Percentiles rank a stretch among this genome's conserved stretches.
phyloP scores from a whole-genome alignment of 2,888 invertebrate species.

The Dasypolia templi region DNA sequence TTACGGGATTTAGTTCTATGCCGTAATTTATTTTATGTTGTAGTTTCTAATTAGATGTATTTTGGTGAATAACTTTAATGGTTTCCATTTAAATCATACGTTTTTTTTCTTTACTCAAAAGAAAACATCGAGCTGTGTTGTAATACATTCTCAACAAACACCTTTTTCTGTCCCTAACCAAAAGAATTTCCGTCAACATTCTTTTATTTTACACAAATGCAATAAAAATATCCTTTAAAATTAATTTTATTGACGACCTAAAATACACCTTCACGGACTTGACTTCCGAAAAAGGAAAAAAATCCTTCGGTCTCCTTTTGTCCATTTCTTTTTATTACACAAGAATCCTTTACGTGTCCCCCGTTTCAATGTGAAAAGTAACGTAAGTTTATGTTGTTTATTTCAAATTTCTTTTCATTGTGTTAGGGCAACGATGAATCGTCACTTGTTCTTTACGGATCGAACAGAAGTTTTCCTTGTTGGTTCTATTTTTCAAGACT shows the following conservation, averaged over 20 bases:
- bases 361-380: conserved; percentile 27
- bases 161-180: background rate
- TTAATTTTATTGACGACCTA: conserved; percentile 12
- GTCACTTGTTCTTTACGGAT: conserved; percentile 24
- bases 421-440: conserved; percentile 31
- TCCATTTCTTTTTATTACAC: conserved; percentile 36
- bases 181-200: conserved; percentile 15
- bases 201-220: background rate
- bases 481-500: background rate
- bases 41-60: conserved; percentile 2
- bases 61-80: background rate
- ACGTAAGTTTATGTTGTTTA: conserved; percentile 35
- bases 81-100: background rate
- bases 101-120: background rate
- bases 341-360: conserved; percentile 43
- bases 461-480: conserved; percentile 26
- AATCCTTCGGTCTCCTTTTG: conserved; percentile 16
- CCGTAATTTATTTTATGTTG: conserved; percentile 9
- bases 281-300: conserved; percentile 21
- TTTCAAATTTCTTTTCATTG: conserved; percentile 45
- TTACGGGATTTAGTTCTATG: conserved; percentile 8
- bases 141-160: background rate
- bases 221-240: conserved; percentile 22
- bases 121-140: background rate
- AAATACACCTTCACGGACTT: conserved; percentile 23